Percentiles rank a stretch among this genome's conserved stretches.
Evolutionary conservation across 2,888 invertebrate genomes (phyloP).

Genomic region (Drosophila limbata): DNA sequence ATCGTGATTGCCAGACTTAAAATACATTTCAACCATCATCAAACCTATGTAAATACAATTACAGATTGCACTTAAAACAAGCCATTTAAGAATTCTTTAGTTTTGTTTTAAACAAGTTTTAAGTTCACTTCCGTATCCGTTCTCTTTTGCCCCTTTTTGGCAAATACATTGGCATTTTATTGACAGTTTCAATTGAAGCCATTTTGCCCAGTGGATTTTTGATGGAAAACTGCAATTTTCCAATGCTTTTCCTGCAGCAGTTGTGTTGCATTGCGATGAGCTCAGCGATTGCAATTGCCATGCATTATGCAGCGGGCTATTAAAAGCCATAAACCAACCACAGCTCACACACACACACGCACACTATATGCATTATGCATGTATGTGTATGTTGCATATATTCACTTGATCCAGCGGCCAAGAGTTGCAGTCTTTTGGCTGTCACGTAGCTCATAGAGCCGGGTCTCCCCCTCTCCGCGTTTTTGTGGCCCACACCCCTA

Average conservation of each 20-base stretch:
- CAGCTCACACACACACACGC: slow-evolving; percentile 12
- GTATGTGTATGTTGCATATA: slow-evolving; percentile 24
- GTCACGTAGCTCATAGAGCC: slow-evolving; percentile 73
- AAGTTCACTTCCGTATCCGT: too few relatives aligned
- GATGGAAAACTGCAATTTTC: slow-evolving; percentile 7
- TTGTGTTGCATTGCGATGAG: slow-evolving; percentile 50
- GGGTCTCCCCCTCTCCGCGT: neutral
- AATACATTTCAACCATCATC: neutral
- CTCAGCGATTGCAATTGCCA: slow-evolving; percentile 47
- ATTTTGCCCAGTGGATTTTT: slow-evolving; percentile 12
- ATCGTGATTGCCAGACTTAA: neutral
- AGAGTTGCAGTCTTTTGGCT: slow-evolving; percentile 53
- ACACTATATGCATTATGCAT: slow-evolving; percentile 1
- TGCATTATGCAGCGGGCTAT: slow-evolving; percentile 67
- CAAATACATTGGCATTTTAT: neutral
- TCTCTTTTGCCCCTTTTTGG: neutral
- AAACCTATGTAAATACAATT: neutral
- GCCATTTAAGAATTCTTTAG: neutral
- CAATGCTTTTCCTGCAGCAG: slow-evolving; percentile 19
- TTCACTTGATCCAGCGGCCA: slow-evolving; percentile 62
- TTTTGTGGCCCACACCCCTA: slow-evolving; percentile 12
- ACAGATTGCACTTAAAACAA: neutral
- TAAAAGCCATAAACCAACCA: slow-evolving; percentile 60
- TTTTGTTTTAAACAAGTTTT: neutral
- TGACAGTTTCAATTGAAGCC: slow-evolving; percentile 9